Base-by-base conservation (phyloP, 2,888 invertebrate genomes). In the Nebria brevicollis region DNA sequence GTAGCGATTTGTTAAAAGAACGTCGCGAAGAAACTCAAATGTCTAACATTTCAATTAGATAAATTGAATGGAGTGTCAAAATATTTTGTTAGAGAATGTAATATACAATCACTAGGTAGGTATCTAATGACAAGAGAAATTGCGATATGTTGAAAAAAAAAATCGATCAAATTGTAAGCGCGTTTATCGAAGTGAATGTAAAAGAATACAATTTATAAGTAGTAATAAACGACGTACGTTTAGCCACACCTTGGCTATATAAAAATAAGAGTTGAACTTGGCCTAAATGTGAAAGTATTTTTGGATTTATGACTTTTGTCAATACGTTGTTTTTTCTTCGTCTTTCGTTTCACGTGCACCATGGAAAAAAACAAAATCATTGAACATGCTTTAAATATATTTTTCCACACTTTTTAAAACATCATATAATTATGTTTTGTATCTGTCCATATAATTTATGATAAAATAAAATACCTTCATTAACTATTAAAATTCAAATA, bases 261-360 rank as follows among this genome's bases (percentile, higher is more conserved):
- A 77, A 72, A 77, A 77, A 77, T 77, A 77, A 77, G 65, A 77
- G 77, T 77, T 77, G 77, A 77, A 77, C 77, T 77, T 77, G 77
- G 77, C 77, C 77, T 77, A 72, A 77, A 72, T 77, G 77, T 77
- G 77, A 77, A 77, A 77, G 77, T 77, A 72, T 72, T 77, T 77
- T 77, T 25, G 54, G 70, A 54, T 15, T 70, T 54, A 65, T 72
- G 54, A 77, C 77, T 77, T 77, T 77, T 3, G 54, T 54, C 54
- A 54, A 54, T 54, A 11, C 54, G 54, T 54, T 72, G 11, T 34
- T 26, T 72, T 72, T 25, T 25, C 11, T 8, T 41, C 41, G 72
- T 5, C 11, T 20, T 5, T 34, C 54, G 54, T 54, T 54, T 54
- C 54, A 13, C 54, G 13, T 54, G 5, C 5, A 34, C 34, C 34